Evolutionary conservation across 2,797 vertebrate genomes (phyloP).

Genomic region (Malurus leucopterus): DNA sequence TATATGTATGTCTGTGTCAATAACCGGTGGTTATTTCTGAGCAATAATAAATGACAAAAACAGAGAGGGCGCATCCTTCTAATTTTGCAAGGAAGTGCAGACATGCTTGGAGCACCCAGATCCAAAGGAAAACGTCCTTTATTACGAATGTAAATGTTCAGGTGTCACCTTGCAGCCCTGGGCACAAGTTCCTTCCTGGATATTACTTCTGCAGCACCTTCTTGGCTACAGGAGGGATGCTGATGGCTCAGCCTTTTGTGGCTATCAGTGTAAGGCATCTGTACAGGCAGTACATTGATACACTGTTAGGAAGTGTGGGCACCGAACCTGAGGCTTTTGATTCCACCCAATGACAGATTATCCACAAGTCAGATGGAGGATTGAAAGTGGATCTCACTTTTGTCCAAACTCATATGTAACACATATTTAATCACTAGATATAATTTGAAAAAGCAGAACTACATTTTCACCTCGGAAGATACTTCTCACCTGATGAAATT

Average conservation of each 20-base stretch:
- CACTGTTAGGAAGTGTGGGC: not conserved
- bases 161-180: not conserved
- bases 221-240: not conserved
- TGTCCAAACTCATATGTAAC: not conserved
- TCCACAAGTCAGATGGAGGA: not conserved
- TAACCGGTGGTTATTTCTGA: not conserved
- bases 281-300: not conserved
- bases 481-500: not conserved
- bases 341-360: not conserved
- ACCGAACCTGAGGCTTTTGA: not conserved
- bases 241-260: not conserved
- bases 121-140: not conserved
- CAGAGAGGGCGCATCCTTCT: not conserved
- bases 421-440: not conserved
- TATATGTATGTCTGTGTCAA: too few species aligned
- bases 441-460: not conserved
- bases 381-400: not conserved
- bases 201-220: not conserved
- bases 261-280: not conserved
- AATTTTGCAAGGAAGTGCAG: not conserved
- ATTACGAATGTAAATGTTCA: not conserved
- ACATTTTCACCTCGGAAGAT: constrained; percentile 8
- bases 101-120: not conserved
- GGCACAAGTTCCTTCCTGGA: not conserved
- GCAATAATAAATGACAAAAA: not conserved